Evolutionary conservation across 2,888 invertebrate genomes (phyloP).

Genomic region (Philopedon plagiatum): DNA sequence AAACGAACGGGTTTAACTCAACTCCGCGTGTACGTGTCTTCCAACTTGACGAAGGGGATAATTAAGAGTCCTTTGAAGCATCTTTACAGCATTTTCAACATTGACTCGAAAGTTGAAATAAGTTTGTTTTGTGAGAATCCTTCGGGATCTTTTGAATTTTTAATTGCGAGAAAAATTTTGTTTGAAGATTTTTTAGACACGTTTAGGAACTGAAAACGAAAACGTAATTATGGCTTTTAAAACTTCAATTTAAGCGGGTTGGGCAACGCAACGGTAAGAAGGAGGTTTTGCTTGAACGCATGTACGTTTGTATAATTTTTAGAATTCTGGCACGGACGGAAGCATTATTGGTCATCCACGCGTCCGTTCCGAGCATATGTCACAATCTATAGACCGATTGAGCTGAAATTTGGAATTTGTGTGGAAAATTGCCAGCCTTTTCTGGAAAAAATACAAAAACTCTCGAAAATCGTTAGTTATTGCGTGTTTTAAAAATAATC

Average conservation of each 20-base stretch:
- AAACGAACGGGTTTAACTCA: slow-evolving; percentile 35
- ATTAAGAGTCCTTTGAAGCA: slow-evolving; percentile 57
- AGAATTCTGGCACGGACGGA: too few relatives aligned
- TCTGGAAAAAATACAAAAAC: too few relatives aligned
- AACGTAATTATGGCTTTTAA: background rate
- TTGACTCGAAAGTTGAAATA: slow-evolving; percentile 43
- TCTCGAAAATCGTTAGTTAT: too few relatives aligned
- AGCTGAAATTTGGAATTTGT: too few relatives aligned
- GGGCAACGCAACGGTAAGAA: too few relatives aligned
- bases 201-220: background rate
- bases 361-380: too few relatives aligned
- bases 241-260: background rate
- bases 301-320: too few relatives aligned
- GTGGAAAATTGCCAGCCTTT: too few relatives aligned
- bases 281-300: too few relatives aligned
- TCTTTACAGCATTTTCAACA: slow-evolving; percentile 42
- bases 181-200: background rate
- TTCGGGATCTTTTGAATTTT: slow-evolving; percentile 35
- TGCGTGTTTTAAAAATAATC: too few relatives aligned
- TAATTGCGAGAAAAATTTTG: slow-evolving; percentile 14
- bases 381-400: too few relatives aligned
- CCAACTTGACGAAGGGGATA: slow-evolving; percentile 61
- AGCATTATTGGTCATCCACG: too few relatives aligned
- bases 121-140: slow-evolving; percentile 40
- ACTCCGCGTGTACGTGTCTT: slow-evolving; percentile 58